Conservation (phyloP, 1,140 invertebrate genomes). For the Ceratina australensis region DNA sequence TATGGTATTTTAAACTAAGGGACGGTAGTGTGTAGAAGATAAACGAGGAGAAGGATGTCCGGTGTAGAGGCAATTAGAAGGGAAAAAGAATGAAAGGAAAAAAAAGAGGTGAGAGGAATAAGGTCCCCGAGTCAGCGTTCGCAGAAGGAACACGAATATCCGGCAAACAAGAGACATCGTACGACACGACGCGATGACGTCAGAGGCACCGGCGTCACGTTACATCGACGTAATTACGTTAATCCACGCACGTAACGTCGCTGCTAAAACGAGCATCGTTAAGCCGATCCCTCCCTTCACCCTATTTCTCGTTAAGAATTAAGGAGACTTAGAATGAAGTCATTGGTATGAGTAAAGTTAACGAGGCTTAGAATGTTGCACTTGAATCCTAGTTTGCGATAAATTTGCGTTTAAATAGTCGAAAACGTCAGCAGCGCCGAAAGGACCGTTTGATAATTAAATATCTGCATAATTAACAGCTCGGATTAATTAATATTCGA, state of each 20-base stretch:
- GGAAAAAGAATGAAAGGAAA: not conserved
- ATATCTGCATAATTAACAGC: too few species aligned
- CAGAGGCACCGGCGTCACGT: constrained; percentile 65
- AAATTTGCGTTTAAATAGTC: too few species aligned
- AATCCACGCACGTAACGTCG: constrained; percentile 55
- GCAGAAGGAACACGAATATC: constrained; percentile 67
- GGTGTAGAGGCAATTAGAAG: constrained; percentile 18
- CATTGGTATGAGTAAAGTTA: too few species aligned
- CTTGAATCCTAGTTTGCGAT: too few species aligned
- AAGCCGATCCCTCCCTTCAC: constrained; percentile 38
- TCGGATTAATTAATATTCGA: too few species aligned
- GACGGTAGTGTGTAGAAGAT: not conserved
- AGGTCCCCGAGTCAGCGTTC: constrained; percentile 62
- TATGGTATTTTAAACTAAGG: too few species aligned
- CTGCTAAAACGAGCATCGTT: constrained; percentile 52
- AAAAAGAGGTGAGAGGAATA: constrained; percentile 39
- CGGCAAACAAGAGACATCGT: constrained; percentile 53
- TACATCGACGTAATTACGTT: constrained; percentile 70
- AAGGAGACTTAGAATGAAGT: constrained; percentile 7
- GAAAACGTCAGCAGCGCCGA: too few species aligned
- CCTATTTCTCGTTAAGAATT: constrained; percentile 18
- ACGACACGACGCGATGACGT: constrained; percentile 58
- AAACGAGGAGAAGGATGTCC: constrained; percentile 41
- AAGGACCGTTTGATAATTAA: too few species aligned
- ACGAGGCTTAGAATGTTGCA: too few species aligned